A percentile compares a stretch with the other conserved stretches of the same genome.
Conservation (phyloP, 1,140 invertebrate genomes). For the Catajapyx aquilonaris region DNA sequence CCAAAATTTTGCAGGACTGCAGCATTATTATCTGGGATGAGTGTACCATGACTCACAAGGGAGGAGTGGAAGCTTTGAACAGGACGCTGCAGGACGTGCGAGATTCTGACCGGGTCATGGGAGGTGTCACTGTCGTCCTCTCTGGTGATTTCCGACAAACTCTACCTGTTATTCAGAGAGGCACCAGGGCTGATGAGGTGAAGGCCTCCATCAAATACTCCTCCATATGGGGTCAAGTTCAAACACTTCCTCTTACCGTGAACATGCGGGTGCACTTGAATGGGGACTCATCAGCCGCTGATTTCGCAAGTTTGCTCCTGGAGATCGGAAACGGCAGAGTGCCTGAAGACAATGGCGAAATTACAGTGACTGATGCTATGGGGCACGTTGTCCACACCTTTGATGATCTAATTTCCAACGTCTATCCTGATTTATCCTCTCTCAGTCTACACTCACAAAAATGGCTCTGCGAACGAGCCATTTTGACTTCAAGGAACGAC, state of each 20-base stretch:
- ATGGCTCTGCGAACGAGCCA: constrained; percentile 4
- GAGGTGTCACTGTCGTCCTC: constrained; percentile 14
- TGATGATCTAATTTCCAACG: not conserved
- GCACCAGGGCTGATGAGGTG: constrained; percentile 17
- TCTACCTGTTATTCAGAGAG: constrained; percentile 21
- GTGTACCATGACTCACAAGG: constrained; percentile 15
- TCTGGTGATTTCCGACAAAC: constrained; percentile 24
- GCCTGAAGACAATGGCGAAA: not conserved
- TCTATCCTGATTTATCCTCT: constrained; percentile 3
- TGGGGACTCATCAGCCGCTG: not conserved
- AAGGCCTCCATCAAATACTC: constrained; percentile 18
- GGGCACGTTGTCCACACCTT: not conserved
- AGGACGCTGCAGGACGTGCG: constrained; percentile 7
- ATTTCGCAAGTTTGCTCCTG: constrained; percentile 9
- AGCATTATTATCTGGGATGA: constrained; percentile 14
- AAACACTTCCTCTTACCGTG: constrained; percentile 8
- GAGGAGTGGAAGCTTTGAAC: constrained; percentile 13
- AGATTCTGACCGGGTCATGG: not conserved
- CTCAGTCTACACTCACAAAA: not conserved
- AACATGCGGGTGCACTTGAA: constrained; percentile 11
- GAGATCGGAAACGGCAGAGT: not conserved
- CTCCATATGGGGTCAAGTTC: constrained; percentile 11
- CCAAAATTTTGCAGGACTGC: constrained; percentile 15
- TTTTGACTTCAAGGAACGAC: constrained; percentile 6
- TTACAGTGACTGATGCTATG: not conserved